Evolutionary conservation across 2,113 vertebrate species (phyloP).

Genomic region (Leucoraja erinaceus): DNA sequence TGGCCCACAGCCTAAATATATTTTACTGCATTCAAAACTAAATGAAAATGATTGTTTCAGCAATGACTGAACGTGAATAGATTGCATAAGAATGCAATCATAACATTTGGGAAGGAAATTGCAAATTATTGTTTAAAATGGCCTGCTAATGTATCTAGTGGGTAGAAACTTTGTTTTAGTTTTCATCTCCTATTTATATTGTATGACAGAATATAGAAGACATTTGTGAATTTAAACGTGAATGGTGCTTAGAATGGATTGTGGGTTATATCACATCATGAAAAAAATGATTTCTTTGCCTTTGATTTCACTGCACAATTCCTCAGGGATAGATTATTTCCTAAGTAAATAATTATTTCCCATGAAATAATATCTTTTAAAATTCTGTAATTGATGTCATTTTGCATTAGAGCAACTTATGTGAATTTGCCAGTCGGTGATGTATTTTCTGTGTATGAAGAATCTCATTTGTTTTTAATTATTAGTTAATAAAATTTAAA

Average conservation of each 20-base stretch:
- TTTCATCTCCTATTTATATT: background rate
- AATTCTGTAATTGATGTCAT: background rate
- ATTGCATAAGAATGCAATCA: background rate
- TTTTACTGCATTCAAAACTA: background rate
- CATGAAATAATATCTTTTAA: background rate
- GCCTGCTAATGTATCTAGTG: background rate
- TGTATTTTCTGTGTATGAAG: background rate
- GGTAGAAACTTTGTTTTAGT: background rate
- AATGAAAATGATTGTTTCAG: background rate
- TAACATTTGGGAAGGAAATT: background rate
- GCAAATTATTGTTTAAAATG: background rate
- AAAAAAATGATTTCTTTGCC: background rate
- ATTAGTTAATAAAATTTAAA: too few species aligned
- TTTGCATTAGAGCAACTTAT: background rate
- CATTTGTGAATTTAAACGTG: background rate
- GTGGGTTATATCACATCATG: background rate
- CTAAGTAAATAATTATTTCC: background rate
- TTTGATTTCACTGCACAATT: background rate
- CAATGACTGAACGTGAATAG: background rate
- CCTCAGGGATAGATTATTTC: background rate
- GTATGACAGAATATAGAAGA: background rate
- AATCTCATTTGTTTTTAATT: background rate
- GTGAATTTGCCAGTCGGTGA: background rate
- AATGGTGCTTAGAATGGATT: background rate
- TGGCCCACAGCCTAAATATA: background rate